Evolutionary conservation across 2,113 vertebrate genomes (phyloP).

Genomic region (Ellobius talpinus): DNA sequence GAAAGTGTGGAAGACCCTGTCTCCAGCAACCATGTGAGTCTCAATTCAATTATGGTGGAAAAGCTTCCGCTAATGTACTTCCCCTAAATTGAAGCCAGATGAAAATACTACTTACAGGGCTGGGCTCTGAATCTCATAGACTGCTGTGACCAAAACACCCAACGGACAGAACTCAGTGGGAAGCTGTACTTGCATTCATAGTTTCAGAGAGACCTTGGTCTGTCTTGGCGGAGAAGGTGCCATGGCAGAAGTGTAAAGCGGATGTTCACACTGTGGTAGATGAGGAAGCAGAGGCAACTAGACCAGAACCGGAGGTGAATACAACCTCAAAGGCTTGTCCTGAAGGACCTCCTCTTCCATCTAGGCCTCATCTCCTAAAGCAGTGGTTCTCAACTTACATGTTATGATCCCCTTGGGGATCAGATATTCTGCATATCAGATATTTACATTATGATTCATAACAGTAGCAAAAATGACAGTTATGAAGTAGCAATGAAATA

Average conservation of each 20-base stretch:
- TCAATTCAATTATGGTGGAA: neutral
- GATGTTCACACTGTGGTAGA: neutral
- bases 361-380: neutral
- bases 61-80: neutral
- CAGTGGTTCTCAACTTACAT: neutral
- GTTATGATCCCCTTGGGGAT: neutral
- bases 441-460: neutral
- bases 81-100: neutral
- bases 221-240: neutral
- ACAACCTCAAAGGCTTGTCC: neutral
- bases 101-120: neutral
- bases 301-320: no score
- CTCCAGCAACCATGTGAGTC: neutral
- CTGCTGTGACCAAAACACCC: neutral
- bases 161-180: accelerated
- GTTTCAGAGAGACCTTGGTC: neutral
- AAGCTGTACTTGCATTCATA: neutral
- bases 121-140: neutral
- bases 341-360: neutral
- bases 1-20: neutral
- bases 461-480: neutral
- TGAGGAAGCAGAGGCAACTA: neutral
- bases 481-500: neutral
- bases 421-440: neutral
- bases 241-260: no score